Conservation (phyloP, 2,797 vertebrate genomes). For the Lophius americanus region DNA sequence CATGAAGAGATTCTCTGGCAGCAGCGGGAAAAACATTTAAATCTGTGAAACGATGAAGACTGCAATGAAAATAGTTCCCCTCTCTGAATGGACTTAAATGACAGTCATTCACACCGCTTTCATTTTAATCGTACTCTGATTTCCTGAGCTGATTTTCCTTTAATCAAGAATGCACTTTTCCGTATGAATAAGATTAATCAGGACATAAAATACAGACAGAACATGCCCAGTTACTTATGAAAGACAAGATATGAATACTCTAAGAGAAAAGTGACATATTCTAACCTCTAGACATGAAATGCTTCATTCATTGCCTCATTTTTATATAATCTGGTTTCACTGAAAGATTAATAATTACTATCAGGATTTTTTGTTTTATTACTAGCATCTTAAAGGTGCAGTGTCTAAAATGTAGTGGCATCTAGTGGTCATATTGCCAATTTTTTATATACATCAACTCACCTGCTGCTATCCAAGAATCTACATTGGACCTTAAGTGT, state of each 20-base stretch:
- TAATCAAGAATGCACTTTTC: not conserved
- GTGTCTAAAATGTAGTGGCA: no score
- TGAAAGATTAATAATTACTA: not conserved
- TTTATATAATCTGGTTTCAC: conserved; percentile 31
- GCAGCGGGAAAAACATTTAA: not conserved
- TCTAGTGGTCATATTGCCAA: no score
- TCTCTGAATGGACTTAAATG: not conserved
- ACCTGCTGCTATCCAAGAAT: no score
- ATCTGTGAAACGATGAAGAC: conserved; percentile 13
- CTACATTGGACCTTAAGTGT: no score
- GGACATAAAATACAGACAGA: not conserved
- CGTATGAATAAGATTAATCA: conserved; percentile 6
- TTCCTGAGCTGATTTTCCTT: not conserved
- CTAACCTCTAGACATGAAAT: not conserved
- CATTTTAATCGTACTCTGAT: conserved; percentile 6
- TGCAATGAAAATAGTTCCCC: conserved; percentile 6
- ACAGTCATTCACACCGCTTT: conserved; percentile 8
- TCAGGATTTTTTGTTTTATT: no score
- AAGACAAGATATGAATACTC: conserved; percentile 8
- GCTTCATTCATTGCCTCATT: not conserved
- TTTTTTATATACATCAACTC: no score
- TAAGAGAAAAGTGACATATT: conserved; percentile 3
- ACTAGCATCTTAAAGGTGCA: no score
- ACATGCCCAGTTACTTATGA: conserved; percentile 3
- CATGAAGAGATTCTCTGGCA: conserved; percentile 6